Conservation (phyloP, 2,888 invertebrate species). For the Callyntrura guangdongensis region DNA sequence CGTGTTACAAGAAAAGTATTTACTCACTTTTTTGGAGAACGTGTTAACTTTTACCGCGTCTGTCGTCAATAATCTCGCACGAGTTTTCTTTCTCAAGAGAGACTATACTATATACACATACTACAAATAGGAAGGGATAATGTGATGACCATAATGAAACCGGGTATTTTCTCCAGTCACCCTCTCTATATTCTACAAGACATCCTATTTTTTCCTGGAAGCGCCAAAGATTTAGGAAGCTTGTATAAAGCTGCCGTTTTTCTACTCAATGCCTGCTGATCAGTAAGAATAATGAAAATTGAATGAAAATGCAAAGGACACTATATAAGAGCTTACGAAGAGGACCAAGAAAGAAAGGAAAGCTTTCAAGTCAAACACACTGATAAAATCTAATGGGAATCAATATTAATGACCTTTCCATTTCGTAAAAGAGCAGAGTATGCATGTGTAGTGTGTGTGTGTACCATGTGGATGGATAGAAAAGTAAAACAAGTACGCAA, state of each 20-base stretch:
- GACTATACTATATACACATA: no score
- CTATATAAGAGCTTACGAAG: slow-evolving; percentile 12
- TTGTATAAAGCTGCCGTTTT: no score
- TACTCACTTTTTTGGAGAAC: neutral
- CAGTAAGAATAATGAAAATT: neutral
- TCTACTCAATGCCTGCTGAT: no score
- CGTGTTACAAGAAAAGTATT: neutral
- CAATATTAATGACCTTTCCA: slow-evolving; percentile 83
- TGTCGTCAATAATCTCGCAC: neutral
- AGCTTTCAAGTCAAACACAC: slow-evolving; percentile 81
- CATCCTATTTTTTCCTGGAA: no score
- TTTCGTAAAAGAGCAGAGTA: slow-evolving; percentile 65
- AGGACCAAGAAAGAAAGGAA: slow-evolving; percentile 65
- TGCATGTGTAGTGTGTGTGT: no score
- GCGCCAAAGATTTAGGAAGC: no score
- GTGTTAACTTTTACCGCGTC: slow-evolving; percentile 10
- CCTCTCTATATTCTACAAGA: no score
- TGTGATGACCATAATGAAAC: no score
- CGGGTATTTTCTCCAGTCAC: no score
- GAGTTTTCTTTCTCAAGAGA: no score
- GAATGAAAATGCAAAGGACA: slow-evolving; percentile 46
- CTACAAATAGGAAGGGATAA: no score
- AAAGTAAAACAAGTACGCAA: slow-evolving; percentile 36
- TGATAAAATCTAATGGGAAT: slow-evolving; percentile 83
- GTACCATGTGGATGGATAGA: neutral